phyloP scores from a whole-genome alignment of 1,140 invertebrate species.

The Drosophila orena region DNA sequence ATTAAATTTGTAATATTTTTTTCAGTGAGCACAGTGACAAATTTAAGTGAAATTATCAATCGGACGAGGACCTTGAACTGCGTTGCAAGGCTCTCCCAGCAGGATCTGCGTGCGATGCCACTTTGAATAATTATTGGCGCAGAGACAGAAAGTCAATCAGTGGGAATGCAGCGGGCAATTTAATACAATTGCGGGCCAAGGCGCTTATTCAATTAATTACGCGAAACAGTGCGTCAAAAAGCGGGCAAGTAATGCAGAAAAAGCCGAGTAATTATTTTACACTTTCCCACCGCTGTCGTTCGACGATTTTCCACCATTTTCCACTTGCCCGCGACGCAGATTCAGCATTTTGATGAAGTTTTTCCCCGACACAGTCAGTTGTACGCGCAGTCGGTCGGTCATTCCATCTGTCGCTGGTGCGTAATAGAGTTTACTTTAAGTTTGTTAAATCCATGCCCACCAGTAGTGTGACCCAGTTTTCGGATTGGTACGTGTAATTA shows the following conservation, averaged over 20 bases:
- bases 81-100: conserved; percentile 26
- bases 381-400: conserved; percentile 24
- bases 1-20: neutral
- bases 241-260: conserved; percentile 55
- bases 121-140: conserved; percentile 59
- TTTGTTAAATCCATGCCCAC: conserved; percentile 50
- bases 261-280: conserved; percentile 77
- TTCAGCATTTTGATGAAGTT: conserved; percentile 69
- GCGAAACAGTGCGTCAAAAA: conserved; percentile 67
- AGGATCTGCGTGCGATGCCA: conserved; percentile 25
- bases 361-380: conserved; percentile 27
- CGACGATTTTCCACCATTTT: conserved; percentile 15
- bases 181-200: conserved; percentile 75
- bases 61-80: conserved; percentile 11
- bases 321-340: neutral
- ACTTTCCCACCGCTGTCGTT: conserved; percentile 59
- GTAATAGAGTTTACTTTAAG: conserved; percentile 69
- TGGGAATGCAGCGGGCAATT: conserved; percentile 65
- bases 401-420: conserved; percentile 57
- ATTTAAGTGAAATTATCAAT: conserved; percentile 22
- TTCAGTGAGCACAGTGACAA: neutral
- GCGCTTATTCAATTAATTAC: conserved; percentile 81
- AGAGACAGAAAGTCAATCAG: conserved; percentile 73
- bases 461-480: conserved; percentile 25
- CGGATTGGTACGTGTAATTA: conserved; percentile 39